Evolutionary conservation across 2,797 vertebrate genomes (phyloP), one percentile per base, ranked within the genome.

Genomic region (Falco cherrug): DNA sequence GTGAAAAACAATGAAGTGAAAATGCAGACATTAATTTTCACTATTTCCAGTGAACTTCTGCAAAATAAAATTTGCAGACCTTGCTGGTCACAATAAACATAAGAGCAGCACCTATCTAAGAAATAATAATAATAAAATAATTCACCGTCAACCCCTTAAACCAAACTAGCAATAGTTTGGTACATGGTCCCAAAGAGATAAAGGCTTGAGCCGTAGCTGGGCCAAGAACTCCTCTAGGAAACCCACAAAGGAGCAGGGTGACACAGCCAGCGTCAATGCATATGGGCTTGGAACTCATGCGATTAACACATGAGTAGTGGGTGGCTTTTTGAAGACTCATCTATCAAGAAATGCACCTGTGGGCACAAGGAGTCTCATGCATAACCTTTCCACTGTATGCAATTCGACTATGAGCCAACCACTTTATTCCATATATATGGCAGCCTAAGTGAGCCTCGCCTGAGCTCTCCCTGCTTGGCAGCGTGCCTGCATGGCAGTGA

Each of bases 31-130:
- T 83, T 61, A 70, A 61, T 59, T 94, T 87, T 81, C 76, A 78
- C 48, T 60, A 43, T 68, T 68, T 84, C 69, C 53, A 88, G 39
- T 54, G 56, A 86, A 80, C 29, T 68, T 70, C 60, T 4, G n/a
- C 60, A 90, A 87, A 93, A 82, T 20, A 80, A 69, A 95, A 48
- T 84, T 85, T 85, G 21, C 43, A 89, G 67, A 84, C 61, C 69
- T 64, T 63, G 19, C 45, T 63, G n/a, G 35, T 64, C 53, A 57
- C 47, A 87, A 71, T 39, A 91, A 87, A 84, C 69, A 13, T 28
- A 33, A 95, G 4, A 83, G 35, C 45, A 93, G 63, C 69, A 83
- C 22, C 33, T 60, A 79, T 33, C 59, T 63, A 80, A 51, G 26
- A 79, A 70, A 87, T 8, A 48, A n/a, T 33, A 80, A 54, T 28